Conservation (phyloP, 2,888 invertebrate genomes). For the Philonicus albiceps region DNA sequence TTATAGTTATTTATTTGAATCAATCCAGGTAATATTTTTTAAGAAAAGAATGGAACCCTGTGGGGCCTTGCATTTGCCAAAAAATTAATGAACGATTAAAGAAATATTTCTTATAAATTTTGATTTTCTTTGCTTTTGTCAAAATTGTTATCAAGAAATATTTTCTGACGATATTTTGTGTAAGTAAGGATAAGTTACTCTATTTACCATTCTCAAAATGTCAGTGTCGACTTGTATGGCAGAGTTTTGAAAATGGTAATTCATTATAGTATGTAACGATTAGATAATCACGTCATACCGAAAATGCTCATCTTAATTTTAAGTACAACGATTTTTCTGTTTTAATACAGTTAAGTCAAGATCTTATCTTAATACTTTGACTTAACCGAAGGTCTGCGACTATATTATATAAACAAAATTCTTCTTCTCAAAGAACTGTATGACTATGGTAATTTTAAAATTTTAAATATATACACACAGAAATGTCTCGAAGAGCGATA, state of each 20-base stretch:
- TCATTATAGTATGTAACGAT: not conserved
- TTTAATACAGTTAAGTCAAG: not conserved
- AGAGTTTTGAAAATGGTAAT: not conserved
- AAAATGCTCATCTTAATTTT: slow-evolving; percentile 29
- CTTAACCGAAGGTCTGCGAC: not conserved
- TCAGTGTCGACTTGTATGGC: not conserved
- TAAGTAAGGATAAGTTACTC: not conserved
- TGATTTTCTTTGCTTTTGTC: not conserved
- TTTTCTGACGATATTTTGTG: slow-evolving; percentile 13
- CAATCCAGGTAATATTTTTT: not conserved
- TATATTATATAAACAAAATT: not conserved
- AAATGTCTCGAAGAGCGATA: not conserved
- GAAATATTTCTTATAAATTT: not conserved
- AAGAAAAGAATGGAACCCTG: not conserved
- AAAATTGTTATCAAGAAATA: slow-evolving; percentile 16
- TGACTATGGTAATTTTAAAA: not conserved
- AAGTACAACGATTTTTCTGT: slow-evolving; percentile 12
- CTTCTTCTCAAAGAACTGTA: not conserved
- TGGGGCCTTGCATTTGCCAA: slow-evolving; percentile 9
- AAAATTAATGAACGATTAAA: not conserved
- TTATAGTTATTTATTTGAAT: slow-evolving; percentile 1
- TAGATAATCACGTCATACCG: slow-evolving; percentile 2
- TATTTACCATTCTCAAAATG: not conserved
- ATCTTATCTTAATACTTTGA: not conserved
- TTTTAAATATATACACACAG: slow-evolving; percentile 3